Conservation (phyloP, 2,888 invertebrate genomes). For the Sphaeridia pumilis region DNA sequence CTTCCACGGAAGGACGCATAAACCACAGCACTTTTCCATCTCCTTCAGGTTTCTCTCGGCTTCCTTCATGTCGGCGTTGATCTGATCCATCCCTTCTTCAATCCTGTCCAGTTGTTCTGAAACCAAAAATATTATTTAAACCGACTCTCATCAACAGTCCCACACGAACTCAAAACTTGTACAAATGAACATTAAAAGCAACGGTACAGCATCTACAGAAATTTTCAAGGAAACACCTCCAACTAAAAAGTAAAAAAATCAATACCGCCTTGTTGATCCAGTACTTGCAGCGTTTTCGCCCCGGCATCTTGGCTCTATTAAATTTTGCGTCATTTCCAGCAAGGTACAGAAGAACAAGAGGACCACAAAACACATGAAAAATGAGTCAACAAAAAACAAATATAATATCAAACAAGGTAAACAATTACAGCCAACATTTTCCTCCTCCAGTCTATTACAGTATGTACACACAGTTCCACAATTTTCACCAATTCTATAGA, state of each 20-base stretch:
- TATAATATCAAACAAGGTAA: slow-evolving; percentile 5
- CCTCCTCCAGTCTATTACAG: neutral
- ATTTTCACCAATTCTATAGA: too few relatives aligned
- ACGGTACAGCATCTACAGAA: neutral
- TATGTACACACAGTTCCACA: neutral
- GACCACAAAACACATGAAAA: slow-evolving; percentile 18
- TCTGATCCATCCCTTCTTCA: slow-evolving; percentile 99
- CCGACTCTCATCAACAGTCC: too few relatives aligned
- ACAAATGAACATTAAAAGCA: neutral
- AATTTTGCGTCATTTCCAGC: slow-evolving; percentile 2
- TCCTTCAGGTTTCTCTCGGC: slow-evolving; percentile 99
- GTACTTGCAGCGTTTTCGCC: slow-evolving; percentile 45
- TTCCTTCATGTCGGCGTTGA: slow-evolving; percentile 99
- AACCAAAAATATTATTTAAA: too few relatives aligned
- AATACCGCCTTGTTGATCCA: slow-evolving; percentile 47
- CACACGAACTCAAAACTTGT: neutral
- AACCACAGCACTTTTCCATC: slow-evolving; percentile 99
- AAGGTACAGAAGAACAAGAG: neutral
- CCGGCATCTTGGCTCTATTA: slow-evolving; percentile 47
- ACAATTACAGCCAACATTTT: slow-evolving; percentile 1
- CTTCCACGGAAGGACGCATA: slow-evolving; percentile 97
- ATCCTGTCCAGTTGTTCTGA: slow-evolving; percentile 98
- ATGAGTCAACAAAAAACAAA: slow-evolving; percentile 15
- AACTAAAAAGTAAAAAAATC: neutral
- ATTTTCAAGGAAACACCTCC: neutral